Evolutionary conservation across 1,140 invertebrate genomes (phyloP), one percentile per base, ranked within the genome.

Genomic region (Hylaeus volcanicus): DNA sequence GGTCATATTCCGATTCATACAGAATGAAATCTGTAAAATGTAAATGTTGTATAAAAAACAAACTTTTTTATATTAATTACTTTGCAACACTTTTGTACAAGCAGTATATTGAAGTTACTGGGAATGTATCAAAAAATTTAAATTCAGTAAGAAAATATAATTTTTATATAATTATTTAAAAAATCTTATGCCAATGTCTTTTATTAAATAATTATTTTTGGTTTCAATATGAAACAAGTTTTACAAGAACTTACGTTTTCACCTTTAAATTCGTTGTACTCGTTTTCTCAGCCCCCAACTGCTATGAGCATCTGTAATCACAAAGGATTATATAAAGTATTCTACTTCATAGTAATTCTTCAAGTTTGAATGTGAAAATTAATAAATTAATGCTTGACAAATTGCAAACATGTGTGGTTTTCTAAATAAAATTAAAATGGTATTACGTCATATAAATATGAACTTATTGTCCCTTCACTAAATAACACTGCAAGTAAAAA

Each of bases 231-330:
- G 53, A 70, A 74, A 63, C 8, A 26, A 66, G 15, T 4, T 65
- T 53, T 61, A 45, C 11, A 4, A 26, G 55, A 69, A 78, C 45
- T 11, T 86, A 79, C 80, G 71, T 73, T 60, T 85, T 68, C 1
- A 63, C n/a, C 37, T 71, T 12, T 60, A 6, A 65, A 1, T 48
- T 4, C 1, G 39, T 60, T 68, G 26, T 6, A 41, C 41, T 8
- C 2, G 9, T 5, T 51, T 14, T 60, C n/a, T 86, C 76, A 86
- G 72, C 79, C 66, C 71, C 72, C 60, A 53, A 39, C 68, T 72
- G 61, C n/a, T 72, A 70, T n/a, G 41, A 60, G 41, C 12, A 82
- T 79, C 84, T 82, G 79, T 60, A 82, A 85, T 56, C 66, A 86
- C 39, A 82, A 55, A 74, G 72, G 11, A 41, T 41, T 3, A 61